A percentile compares a stretch with the other conserved stretches of the same genome.
Conservation (phyloP, 2,113 vertebrate genomes). For the Megalops atlanticus region DNA sequence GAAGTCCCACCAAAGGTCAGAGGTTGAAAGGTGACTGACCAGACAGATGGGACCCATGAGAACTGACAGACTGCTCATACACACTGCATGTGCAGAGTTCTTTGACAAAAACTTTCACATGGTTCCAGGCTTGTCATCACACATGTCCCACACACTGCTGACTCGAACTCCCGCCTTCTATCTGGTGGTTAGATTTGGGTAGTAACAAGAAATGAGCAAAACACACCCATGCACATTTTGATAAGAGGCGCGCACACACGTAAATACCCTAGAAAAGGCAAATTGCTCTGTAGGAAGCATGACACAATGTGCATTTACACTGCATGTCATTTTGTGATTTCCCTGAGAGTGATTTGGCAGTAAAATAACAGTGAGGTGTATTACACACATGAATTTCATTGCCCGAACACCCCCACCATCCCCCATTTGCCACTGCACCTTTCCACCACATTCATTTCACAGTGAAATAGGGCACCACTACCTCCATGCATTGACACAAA, state of each 20-base stretch:
- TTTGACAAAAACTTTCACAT: too few species aligned
- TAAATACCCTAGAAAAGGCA: background rate
- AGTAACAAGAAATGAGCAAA: background rate
- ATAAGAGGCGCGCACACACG: too few species aligned
- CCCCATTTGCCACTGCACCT: too few species aligned
- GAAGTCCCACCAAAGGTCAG: too few species aligned
- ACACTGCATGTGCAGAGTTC: too few species aligned
- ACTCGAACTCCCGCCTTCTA: background rate
- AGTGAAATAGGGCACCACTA: conserved; percentile 43
- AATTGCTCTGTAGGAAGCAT: too few species aligned
- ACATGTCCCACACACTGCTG: too few species aligned
- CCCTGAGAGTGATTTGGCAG: conserved; percentile 25
- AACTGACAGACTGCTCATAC: too few species aligned
- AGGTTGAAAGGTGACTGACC: too few species aligned
- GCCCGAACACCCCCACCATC: background rate
- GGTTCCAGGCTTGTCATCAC: conserved; percentile 1
- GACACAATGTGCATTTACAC: too few species aligned
- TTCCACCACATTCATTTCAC: conserved; percentile 36
- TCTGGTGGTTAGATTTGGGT: background rate
- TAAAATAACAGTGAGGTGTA: conserved; percentile 10
- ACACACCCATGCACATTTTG: too few species aligned
- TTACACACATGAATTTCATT: background rate
- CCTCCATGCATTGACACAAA: background rate
- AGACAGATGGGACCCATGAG: too few species aligned
- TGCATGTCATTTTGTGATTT: background rate